These are phyloP conservation scores for Leucoraja ocellata DNA, from an alignment of 2,797 vertebrate species.

Conservation along the genomic window DNA sequence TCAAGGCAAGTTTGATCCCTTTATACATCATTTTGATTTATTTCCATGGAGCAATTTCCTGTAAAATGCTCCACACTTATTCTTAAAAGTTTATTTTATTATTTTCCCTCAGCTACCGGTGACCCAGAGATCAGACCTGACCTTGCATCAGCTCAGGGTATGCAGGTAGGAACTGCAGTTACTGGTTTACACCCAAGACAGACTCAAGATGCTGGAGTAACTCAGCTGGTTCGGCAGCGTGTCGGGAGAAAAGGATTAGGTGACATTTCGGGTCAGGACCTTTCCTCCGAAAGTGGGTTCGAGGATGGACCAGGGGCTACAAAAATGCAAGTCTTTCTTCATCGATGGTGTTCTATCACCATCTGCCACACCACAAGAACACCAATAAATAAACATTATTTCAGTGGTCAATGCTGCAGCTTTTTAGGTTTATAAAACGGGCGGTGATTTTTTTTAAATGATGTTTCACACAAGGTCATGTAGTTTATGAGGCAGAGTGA, in stretches of 20 bases:
- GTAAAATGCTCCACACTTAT: not conserved
- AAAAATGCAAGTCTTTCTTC: not conserved
- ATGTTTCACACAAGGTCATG: not conserved
- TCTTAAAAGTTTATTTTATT: not conserved
- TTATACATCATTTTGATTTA: slow-evolving; percentile 2
- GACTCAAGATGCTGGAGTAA: too few relatives aligned
- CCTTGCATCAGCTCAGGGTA: not conserved
- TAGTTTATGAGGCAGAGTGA: not conserved
- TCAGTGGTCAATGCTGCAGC: not conserved
- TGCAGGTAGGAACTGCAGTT: too few relatives aligned
- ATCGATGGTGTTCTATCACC: not conserved
- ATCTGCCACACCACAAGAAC: not conserved
- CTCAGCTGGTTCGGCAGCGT: too few relatives aligned
- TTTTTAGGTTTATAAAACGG: slow-evolving; percentile 13
- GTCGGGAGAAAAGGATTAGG: too few relatives aligned
- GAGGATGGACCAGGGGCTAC: too few relatives aligned
- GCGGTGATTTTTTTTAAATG: not conserved
- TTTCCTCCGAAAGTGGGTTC: not conserved
- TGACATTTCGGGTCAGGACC: too few relatives aligned
- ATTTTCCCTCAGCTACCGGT: not conserved
- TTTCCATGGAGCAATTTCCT: not conserved
- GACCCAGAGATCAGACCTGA: not conserved
- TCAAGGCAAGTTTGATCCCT: slow-evolving; percentile 18
- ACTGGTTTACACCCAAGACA: too few relatives aligned
- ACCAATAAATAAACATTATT: not conserved